Evolutionary conservation across 1,140 invertebrate species (phyloP), one percentile per base, ranked within the genome.

Genomic region (Hyphantria cunea): DNA sequence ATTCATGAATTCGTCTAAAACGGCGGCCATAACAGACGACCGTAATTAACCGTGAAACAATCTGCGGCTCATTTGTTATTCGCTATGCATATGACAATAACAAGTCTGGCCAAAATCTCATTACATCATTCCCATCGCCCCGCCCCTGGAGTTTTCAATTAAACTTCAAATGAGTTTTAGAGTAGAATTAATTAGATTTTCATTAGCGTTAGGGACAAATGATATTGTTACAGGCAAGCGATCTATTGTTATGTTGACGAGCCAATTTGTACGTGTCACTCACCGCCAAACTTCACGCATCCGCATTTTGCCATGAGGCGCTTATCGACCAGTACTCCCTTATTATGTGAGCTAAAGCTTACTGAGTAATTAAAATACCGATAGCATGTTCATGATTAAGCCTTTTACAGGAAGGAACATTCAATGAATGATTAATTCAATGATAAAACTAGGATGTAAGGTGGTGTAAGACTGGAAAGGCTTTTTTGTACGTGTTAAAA

Each of bases 161-260:
- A 89, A 89, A 87, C 84, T 89, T 87, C 78, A 72, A 84, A 87
- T 84, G 84, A 89, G 85, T 89, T 87, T 86, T 78, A 78, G 80
- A 86, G 78, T 80, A 66, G 81, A 86, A 89, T 87, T 89, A 89
- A 89, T 89, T 88, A 84, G 81, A 84, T 86, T 89, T 89, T 86
- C 86, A 89, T 89, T 89, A 89, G 84, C 76, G 83, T 78, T 86
- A 80, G 80, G 78, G 78, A 85, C 84, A 85, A 86, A 89, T 87
- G 82, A 89, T 86, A 84, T 88, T 86, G 86, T 89, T 86, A 82
- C 82, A 78, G 76, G 71, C 78, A 68, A 80, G 60, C 79, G 74
- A 84, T 83, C 82, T 82, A 86, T 86, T 89, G 82, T 86, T 82
- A 68, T 72, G 70, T 55, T 68, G 64, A 51, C 52, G 52, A 65